A percentile compares a stretch with the other conserved stretches of the same genome.
These are phyloP conservation scores for Drosophila pegasa DNA, from an alignment of 2,888 invertebrate species.

Conservation along the genomic window DNA sequence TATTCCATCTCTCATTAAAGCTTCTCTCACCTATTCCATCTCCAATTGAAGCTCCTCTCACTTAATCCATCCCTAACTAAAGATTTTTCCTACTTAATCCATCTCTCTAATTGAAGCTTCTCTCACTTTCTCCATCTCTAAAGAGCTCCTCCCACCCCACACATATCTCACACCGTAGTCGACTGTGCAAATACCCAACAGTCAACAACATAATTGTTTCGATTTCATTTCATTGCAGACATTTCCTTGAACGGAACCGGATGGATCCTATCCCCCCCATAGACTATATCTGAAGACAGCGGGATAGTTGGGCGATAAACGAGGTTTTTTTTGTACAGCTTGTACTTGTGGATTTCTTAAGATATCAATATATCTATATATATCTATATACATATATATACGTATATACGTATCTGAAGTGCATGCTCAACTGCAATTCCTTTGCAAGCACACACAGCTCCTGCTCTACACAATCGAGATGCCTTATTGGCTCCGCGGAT, in stretches of 20 bases:
- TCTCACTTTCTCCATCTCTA: neutral
- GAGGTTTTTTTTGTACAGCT: conserved; percentile 1
- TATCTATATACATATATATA: neutral
- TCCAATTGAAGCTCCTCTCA: neutral
- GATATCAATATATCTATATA: conserved; percentile 4
- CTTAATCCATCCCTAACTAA: too few relatives aligned
- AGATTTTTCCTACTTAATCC: too few relatives aligned
- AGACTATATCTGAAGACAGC: neutral
- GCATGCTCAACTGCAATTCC: neutral
- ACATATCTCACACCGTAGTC: too few relatives aligned
- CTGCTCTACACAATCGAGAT: neutral
- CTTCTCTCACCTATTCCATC: neutral
- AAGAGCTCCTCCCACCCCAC: too few relatives aligned
- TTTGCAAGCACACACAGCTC: neutral
- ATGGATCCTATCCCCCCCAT: conserved; percentile 2
- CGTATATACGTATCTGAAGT: neutral
- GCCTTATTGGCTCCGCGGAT: conserved; percentile 3
- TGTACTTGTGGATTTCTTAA: neutral
- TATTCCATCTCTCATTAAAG: too few relatives aligned
- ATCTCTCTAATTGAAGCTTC: too few relatives aligned
- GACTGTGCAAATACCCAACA: too few relatives aligned
- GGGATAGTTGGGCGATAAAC: neutral
- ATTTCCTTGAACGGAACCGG: neutral
- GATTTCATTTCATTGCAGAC: conserved; percentile 1
- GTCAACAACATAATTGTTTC: too few relatives aligned